Conservation (phyloP, 2,888 invertebrate genomes). For the Aricia artaxerxes region DNA sequence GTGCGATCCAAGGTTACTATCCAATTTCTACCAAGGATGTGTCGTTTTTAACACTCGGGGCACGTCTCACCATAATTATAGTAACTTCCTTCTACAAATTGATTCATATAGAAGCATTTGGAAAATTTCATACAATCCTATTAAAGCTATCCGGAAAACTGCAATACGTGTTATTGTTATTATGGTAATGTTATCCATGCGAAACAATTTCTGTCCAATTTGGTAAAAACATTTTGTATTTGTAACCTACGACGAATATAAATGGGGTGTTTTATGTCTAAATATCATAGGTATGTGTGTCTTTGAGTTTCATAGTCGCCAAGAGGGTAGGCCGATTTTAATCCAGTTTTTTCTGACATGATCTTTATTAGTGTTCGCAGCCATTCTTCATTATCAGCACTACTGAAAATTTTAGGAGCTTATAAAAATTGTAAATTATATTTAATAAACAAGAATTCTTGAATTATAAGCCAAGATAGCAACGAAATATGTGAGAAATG, state of each 20-base stretch:
- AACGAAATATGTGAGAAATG: neutral
- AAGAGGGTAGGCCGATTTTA: too few relatives aligned
- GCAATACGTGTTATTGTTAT: constrained; percentile 1
- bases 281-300: too few relatives aligned
- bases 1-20: neutral
- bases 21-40: neutral
- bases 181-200: neutral
- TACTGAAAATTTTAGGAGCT: too few relatives aligned
- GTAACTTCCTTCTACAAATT: neutral
- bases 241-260: neutral
- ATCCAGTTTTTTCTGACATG: too few relatives aligned
- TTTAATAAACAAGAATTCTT: neutral
- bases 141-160: neutral
- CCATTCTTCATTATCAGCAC: too few relatives aligned
- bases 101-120: neutral
- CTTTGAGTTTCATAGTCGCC: too few relatives aligned
- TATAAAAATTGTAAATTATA: too few relatives aligned
- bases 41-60: neutral
- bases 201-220: neutral
- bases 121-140: neutral
- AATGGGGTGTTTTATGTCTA: too few relatives aligned
- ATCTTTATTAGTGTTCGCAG: too few relatives aligned
- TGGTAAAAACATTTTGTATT: neutral
- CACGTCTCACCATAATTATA: constrained; percentile 21
- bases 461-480: neutral